These are phyloP conservation scores for Gobiocypris rarus DNA, from an alignment of 2,113 vertebrate genomes.

Conservation along the genomic window DNA sequence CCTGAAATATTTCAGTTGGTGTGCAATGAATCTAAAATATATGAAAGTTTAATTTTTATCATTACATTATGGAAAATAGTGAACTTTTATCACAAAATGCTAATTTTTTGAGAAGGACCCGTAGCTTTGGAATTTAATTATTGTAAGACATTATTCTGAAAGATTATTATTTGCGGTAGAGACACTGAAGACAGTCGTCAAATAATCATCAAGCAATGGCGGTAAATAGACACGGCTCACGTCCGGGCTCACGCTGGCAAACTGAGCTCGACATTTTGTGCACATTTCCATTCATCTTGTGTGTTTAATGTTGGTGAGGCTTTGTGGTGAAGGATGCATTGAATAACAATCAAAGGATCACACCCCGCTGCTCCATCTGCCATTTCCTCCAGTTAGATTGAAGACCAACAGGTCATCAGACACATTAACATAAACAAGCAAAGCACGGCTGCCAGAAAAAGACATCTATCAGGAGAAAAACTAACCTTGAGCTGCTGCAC, in stretches of 20 bases:
- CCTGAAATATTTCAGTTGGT: too few species aligned
- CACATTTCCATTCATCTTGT: conserved; percentile 60
- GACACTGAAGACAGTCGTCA: not conserved
- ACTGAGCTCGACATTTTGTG: not conserved
- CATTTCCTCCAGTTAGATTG: conserved; percentile 73
- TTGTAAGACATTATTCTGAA: not conserved
- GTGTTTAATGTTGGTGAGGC: conserved; percentile 62
- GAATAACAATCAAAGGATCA: conserved; percentile 72
- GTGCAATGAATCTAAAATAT: too few species aligned
- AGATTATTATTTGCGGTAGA: not conserved
- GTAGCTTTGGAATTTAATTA: too few species aligned
- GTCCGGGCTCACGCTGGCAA: not conserved
- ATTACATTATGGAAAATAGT: too few species aligned
- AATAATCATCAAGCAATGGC: not conserved
- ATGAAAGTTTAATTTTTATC: too few species aligned
- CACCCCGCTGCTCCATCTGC: conserved; percentile 72
- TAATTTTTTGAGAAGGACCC: too few species aligned
- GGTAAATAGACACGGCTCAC: not conserved
- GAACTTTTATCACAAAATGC: too few species aligned
- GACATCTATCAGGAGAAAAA: conserved; percentile 70
- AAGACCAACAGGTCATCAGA: conserved; percentile 75
- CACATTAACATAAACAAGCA: conserved; percentile 79
- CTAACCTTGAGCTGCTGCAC: conserved; percentile 29
- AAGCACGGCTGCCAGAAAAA: conserved; percentile 59
- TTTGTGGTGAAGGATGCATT: conserved; percentile 65